Base-by-base conservation (phyloP, 2,797 vertebrate genomes). In the Emys orbicularis region DNA sequence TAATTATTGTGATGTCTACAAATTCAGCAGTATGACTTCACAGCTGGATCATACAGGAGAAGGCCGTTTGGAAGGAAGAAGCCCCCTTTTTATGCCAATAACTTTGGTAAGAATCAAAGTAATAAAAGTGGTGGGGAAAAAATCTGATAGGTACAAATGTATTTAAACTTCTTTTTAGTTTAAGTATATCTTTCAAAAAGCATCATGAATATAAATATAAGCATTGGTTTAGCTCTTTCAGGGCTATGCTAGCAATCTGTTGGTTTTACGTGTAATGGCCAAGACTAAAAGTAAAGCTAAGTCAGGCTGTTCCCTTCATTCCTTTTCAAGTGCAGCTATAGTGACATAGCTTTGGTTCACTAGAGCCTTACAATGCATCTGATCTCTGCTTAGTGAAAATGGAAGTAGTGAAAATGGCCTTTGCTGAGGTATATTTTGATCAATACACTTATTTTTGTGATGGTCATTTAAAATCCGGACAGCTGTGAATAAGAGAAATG, bases 201-300 rank as follows among this genome's bases (percentile, higher is more conserved):
- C 13, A 15, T 47, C 27, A 49, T 77, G 74, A 47, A 31, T 27
- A 57, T 19, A 79, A 77, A 89, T 2, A 16, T 53, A 76, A 4
- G 15, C 37, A 44, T 5, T 31, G 87, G 11, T 3, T 72, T 18
- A 74, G 5, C 65, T 56, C 3, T 88, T 95, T 86, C 54, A 81
- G 21, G 59, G 21, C 21, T 23, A 56, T 82, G 85, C 37, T 80
- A 94, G 59, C 90, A 94, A 79, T 89, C 41, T 37, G 2, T 6
- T 88, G 12, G 16, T 83, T 15, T 54, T 72, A 25, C 1, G 25
- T 27, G 5, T 5, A 81, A 13, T 50, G 16, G 65, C 1, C 80
- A 10, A 87, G 31, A 81, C 56, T 4, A 89, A 19, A 79, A 91
- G 74, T 12, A 87, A 86, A 88, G 77, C 44, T 50, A 93, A 95